A percentile compares a stretch with the other conserved stretches of the same genome.
Evolutionary conservation across 2,797 vertebrate species (phyloP).

Genomic region (Molossus molossus): DNA sequence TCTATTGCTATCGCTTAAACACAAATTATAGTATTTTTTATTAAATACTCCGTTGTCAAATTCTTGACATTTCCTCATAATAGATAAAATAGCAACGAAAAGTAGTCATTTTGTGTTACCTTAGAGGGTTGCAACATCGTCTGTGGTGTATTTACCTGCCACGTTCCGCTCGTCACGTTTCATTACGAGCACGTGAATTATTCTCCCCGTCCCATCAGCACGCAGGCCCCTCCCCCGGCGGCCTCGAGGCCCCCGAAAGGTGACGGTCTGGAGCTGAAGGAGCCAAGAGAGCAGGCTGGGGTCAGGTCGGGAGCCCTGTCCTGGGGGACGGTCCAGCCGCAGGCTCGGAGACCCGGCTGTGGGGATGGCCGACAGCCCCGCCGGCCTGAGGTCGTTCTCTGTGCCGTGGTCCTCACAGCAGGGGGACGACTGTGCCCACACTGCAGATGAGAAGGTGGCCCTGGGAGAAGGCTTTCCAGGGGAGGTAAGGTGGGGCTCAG

Average conservation of each 20-base stretch:
- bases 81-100: constrained; percentile 86
- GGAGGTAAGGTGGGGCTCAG: neutral
- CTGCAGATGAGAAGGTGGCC: neutral
- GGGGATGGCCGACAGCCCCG: no score
- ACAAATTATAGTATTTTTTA: constrained; percentile 88
- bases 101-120: constrained; percentile 87
- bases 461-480: neutral
- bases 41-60: constrained; percentile 88
- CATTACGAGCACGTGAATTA: constrained; percentile 82
- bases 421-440: neutral
- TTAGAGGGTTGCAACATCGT: constrained; percentile 82
- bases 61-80: constrained; percentile 86
- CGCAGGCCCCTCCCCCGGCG: constrained; percentile 59
- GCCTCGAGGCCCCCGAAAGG: constrained; percentile 70
- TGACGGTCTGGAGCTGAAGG: constrained; percentile 15
- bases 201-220: constrained; percentile 83
- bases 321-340: neutral
- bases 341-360: neutral
- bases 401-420: fast-evolving
- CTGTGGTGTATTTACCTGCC: constrained; percentile 85
- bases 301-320: neutral
- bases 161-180: constrained; percentile 84
- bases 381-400: neutral
- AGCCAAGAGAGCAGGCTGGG: neutral
- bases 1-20: constrained; percentile 87